phyloP scores from a whole-genome alignment of 1,140 invertebrate genomes.

The Odontomachus brunneus region DNA sequence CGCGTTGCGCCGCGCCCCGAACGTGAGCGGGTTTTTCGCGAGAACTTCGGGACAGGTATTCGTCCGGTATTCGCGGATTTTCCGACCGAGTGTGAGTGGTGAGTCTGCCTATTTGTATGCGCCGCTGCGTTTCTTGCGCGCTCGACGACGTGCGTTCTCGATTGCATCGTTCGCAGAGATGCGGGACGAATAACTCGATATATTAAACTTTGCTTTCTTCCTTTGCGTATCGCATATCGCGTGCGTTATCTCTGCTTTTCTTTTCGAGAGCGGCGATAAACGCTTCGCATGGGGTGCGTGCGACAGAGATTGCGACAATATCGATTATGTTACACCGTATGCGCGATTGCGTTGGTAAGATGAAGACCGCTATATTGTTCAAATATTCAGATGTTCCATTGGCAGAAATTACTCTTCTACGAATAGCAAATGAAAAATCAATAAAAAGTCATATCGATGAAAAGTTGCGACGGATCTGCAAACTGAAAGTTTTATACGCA shows the following conservation, averaged over 20 bases:
- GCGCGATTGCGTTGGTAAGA: background rate
- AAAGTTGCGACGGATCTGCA: too few relatives aligned
- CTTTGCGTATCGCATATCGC: too few relatives aligned
- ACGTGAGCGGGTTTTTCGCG: constrained; percentile 35
- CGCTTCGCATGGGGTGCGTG: too few relatives aligned
- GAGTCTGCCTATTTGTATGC: constrained; percentile 1
- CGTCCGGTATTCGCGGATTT: constrained; percentile 6
- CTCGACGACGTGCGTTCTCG: background rate
- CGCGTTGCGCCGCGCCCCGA: background rate
- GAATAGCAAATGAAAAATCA: too few relatives aligned
- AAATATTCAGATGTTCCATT: background rate
- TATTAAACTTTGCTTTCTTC: background rate
- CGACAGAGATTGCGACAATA: too few relatives aligned
- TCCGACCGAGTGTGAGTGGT: too few relatives aligned
- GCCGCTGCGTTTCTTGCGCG: background rate
- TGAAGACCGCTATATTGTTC: constrained; percentile 8
- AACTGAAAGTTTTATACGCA: too few relatives aligned
- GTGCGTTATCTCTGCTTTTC: too few relatives aligned
- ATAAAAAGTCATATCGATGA: too few relatives aligned
- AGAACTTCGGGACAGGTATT: constrained; percentile 21
- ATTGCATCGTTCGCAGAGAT: constrained; percentile 19
- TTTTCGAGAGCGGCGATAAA: too few relatives aligned
- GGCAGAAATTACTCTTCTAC: too few relatives aligned
- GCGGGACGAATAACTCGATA: background rate
- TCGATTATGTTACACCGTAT: too few relatives aligned